These are phyloP conservation scores for Sorex maritimensis DNA, from an alignment of 2,797 vertebrate genomes.

Conservation along the genomic window DNA sequence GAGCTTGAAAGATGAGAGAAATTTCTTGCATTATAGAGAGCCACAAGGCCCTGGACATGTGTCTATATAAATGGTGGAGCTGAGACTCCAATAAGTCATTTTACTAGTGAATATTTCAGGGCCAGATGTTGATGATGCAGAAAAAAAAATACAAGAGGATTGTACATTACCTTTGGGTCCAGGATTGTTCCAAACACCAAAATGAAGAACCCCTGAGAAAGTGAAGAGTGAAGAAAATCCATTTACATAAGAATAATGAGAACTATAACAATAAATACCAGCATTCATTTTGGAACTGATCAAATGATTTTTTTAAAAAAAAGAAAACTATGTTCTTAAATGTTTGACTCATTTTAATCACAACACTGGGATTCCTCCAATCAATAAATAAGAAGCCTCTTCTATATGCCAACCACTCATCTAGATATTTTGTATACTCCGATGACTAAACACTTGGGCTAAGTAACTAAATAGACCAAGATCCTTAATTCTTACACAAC, in stretches of 20 bases:
- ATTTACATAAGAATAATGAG: background rate
- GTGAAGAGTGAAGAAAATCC: slow-evolving; percentile 50
- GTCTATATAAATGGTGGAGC: background rate
- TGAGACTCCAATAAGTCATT: background rate
- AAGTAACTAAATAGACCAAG: background rate
- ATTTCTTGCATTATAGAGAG: background rate
- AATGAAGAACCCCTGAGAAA: slow-evolving; percentile 91
- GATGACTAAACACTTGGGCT: background rate
- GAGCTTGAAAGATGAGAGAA: background rate
- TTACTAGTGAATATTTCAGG: slow-evolving; percentile 14
- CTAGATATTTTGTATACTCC: background rate
- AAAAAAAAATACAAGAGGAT: background rate
- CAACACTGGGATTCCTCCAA: background rate
- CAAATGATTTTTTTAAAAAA: slow-evolving; percentile 25
- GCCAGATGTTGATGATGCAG: background rate
- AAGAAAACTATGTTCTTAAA: background rate
- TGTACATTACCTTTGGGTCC: slow-evolving; percentile 90
- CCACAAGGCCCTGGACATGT: background rate
- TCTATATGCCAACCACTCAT: background rate
- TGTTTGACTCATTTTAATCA: background rate
- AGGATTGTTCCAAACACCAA: slow-evolving; percentile 91
- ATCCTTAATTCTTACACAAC: background rate
- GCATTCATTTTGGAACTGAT: background rate
- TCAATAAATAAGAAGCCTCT: background rate
- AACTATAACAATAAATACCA: background rate